Evolutionary conservation across 2,888 invertebrate genomes (phyloP).

Genomic region (Eustalomyia histrio): DNA sequence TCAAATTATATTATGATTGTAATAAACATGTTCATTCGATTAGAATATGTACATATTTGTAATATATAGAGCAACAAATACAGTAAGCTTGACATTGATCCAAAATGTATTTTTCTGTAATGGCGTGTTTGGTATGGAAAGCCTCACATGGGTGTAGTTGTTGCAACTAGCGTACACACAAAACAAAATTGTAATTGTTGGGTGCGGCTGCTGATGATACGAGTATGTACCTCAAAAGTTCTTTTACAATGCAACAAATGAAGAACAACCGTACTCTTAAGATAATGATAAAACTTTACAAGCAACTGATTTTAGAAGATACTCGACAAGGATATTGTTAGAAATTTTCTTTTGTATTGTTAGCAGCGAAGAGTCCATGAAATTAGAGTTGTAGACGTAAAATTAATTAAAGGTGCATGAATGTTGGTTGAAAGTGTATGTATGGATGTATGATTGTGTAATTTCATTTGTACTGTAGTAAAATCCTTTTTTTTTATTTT

Average conservation of each 20-base stretch:
- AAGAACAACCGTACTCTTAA: too few species aligned
- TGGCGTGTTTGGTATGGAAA: too few species aligned
- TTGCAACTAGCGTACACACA: conserved; percentile 19
- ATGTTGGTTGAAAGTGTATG: too few species aligned
- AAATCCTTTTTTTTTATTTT: too few species aligned
- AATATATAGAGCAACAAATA: too few species aligned
- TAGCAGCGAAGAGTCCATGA: neutral
- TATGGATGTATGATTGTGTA: too few species aligned
- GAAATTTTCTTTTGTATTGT: neutral
- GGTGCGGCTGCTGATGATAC: conserved; percentile 40
- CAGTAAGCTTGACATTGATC: too few species aligned
- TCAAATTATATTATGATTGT: too few species aligned
- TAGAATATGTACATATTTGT: too few species aligned
- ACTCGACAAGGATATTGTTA: neutral
- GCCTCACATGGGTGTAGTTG: neutral
- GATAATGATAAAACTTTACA: neutral
- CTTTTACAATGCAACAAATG: conserved; percentile 15
- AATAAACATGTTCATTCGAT: too few species aligned
- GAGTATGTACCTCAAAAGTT: conserved; percentile 5
- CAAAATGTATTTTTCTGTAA: too few species aligned
- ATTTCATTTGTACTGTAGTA: too few species aligned
- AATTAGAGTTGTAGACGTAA: conserved; percentile 26
- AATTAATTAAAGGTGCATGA: conserved; percentile 41
- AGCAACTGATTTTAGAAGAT: conserved; percentile 19
- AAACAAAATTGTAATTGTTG: conserved; percentile 38